Evolutionary conservation across 2,797 vertebrate genomes (phyloP), one percentile per base, ranked within the genome.

Genomic region (Onychomys leucogaster): DNA sequence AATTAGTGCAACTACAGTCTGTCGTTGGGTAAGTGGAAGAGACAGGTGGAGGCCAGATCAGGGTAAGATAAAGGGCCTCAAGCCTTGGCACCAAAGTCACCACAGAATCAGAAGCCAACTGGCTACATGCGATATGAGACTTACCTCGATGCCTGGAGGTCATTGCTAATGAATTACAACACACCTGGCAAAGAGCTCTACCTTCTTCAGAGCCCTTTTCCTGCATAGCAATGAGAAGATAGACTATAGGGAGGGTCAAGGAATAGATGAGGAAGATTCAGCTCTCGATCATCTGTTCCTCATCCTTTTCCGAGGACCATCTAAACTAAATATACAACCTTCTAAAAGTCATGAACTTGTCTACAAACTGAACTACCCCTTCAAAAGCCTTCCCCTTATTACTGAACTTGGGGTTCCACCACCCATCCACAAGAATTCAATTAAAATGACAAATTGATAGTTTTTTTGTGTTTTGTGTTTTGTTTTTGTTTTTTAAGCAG

Each of bases 241-340:
- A 13, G 32, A 13, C 37, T 52, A 46, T 1, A 49, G 16, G 32
- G 34, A 67, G 41, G 55, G n/a, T 23, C 29, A 63, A 41, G 43
- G 41, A 41, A 12, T 41, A 6, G 14, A 12, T 21, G 55, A 27
- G 67, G 88, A 75, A 93, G n/a, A 49, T 59, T 89, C 87, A 59
- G 52, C 2, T 1, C 41, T 73, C 77, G 7, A 0, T 67, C 73
- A 57, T 63, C 27, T 65, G 55, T 27, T 32, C 49, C 89, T 88
- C 84, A 82, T 46, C 17, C 12, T 95, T 57, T 59, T 83, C 67
- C 34, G 46, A 63, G 7, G 49, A 52, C 29, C 37, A 49, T 65
- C 87, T 97, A 78, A 86, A 82, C 94, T 71, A 96, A 93, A 91
- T 41, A n/a, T 0, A 69, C 41, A n/a, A 49, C 29, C 86, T 73